A percentile compares a stretch with the other conserved stretches of the same genome.
Evolutionary conservation across 2,888 invertebrate species (phyloP).

Genomic region (Yponomeuta malinellus): DNA sequence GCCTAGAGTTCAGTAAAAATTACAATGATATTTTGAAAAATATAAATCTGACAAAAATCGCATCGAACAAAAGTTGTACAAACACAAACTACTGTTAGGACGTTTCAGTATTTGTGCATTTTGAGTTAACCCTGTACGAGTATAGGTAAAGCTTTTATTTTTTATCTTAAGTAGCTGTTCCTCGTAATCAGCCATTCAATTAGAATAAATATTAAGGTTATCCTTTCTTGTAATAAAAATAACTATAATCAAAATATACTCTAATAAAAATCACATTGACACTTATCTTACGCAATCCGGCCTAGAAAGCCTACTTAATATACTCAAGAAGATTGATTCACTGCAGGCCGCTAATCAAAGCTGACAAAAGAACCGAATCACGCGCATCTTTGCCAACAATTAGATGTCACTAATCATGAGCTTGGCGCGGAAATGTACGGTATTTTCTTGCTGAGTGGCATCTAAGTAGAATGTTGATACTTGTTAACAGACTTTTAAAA

Average conservation of each 20-base stretch:
- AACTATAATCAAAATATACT: not conserved
- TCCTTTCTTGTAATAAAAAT: not conserved
- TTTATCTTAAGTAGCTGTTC: too few relatives aligned
- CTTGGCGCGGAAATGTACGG: not conserved
- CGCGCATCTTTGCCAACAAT: not conserved
- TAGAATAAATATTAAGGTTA: not conserved
- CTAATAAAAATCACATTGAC: not conserved
- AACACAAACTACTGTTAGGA: too few relatives aligned
- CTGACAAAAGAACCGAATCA: not conserved
- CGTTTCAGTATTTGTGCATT: too few relatives aligned
- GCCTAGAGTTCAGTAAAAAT: too few relatives aligned
- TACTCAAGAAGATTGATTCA: not conserved
- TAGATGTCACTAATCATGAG: not conserved
- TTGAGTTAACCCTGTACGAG: too few relatives aligned
- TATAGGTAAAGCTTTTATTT: too few relatives aligned
- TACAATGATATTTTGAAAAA: too few relatives aligned
- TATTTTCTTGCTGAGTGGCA: not conserved
- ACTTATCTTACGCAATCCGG: not conserved
- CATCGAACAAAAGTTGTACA: too few relatives aligned
- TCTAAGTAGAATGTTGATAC: not conserved
- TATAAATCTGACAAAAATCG: too few relatives aligned
- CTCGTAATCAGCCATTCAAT: not conserved
- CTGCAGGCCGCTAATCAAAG: not conserved
- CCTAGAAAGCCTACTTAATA: not conserved
- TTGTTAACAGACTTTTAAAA: too few relatives aligned